phyloP scores from a whole-genome alignment of 2,797 vertebrate genomes.

The Telmatherina bonti region DNA sequence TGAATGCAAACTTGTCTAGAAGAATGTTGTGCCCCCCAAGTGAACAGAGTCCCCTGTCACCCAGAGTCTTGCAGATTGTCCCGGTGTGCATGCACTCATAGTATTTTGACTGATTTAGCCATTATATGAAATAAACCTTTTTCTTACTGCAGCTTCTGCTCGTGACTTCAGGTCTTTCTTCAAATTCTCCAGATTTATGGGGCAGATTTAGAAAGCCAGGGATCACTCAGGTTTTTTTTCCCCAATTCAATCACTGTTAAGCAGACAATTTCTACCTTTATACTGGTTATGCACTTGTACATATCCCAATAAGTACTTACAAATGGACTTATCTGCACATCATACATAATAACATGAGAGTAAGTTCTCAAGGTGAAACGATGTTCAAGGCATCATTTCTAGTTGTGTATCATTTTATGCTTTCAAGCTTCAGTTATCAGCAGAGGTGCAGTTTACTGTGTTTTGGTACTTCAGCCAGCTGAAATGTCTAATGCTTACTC shows the following conservation, averaged over 20 bases:
- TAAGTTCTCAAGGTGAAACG: background rate
- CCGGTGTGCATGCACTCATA: too few relatives aligned
- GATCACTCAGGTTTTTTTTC: background rate
- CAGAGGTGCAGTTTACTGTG: background rate
- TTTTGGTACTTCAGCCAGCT: slow-evolving; percentile 1
- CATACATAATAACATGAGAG: background rate
- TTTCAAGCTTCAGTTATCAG: background rate
- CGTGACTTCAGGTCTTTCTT: background rate
- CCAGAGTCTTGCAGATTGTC: too few relatives aligned
- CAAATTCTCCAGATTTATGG: background rate
- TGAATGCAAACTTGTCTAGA: too few relatives aligned
- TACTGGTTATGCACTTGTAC: background rate
- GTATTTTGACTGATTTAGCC: too few relatives aligned
- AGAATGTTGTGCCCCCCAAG: too few relatives aligned
- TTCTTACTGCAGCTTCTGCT: background rate
- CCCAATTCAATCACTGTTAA: background rate
- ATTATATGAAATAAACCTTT: too few relatives aligned
- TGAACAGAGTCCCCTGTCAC: too few relatives aligned
- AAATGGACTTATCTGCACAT: slow-evolving; percentile 1
- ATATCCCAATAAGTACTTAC: background rate
- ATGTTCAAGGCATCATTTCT: background rate
- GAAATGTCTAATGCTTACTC: slow-evolving; percentile 1
- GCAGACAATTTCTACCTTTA: background rate
- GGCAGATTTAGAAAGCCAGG: background rate
- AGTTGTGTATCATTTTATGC: background rate